Evolutionary conservation across 2,888 invertebrate genomes (phyloP).

Genomic region (Agrilus cyanescens): DNA sequence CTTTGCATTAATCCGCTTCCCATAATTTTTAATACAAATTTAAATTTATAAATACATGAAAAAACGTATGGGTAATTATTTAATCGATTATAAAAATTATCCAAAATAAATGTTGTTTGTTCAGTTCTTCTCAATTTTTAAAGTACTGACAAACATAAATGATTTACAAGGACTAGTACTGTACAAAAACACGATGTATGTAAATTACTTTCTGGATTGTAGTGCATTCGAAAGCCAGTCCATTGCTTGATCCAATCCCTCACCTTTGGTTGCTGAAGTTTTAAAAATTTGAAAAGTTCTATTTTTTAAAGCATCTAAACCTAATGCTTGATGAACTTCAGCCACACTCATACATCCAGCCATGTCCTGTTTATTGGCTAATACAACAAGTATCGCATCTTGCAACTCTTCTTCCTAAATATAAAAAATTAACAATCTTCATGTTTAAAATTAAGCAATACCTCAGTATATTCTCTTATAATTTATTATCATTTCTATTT

Average conservation of each 20-base stretch:
- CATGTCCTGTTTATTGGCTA: constrained; percentile 99
- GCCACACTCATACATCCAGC: constrained; percentile 93
- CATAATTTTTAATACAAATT: no score
- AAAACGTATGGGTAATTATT: no score
- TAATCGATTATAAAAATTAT: no score
- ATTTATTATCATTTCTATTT: no score
- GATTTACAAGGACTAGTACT: constrained; percentile 7
- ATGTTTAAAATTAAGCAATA: background rate
- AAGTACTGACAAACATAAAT: no score
- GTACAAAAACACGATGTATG: constrained; percentile 15
- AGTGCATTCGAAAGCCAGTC: constrained; percentile 93
- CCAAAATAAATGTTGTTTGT: no score
- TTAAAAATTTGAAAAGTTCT: constrained; percentile 99
- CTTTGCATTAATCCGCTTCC: no score
- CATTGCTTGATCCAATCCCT: constrained; percentile 98
- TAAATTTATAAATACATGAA: no score
- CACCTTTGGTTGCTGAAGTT: constrained; percentile 95
- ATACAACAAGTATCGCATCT: constrained; percentile 88
- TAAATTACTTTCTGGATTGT: constrained; percentile 72
- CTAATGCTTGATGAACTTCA: constrained; percentile 93
- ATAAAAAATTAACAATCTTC: constrained; percentile 4
- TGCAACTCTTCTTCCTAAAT: constrained; percentile 90
- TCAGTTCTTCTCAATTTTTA: no score
- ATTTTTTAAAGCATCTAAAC: constrained; percentile 88
- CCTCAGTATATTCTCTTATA: no score